Base-by-base conservation (phyloP, 2,888 invertebrate species). In the Augiades crinisus region DNA sequence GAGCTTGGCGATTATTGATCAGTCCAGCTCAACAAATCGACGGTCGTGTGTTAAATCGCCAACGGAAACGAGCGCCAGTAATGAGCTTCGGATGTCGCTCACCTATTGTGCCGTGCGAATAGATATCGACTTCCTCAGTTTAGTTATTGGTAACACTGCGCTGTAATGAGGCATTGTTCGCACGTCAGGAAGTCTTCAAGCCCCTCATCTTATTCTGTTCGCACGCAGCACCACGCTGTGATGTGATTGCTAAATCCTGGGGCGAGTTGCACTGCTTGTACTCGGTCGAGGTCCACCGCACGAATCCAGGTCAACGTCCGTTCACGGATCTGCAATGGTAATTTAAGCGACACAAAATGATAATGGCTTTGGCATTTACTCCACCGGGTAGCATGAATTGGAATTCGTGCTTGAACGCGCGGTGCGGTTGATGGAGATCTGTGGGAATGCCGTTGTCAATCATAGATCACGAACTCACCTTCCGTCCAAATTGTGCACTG, bases 1-100 rank as follows among this genome's bases (percentile, higher is more conserved):
- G 17, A 14, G 38, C 27, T 47, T 44, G 43, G 47, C 38, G 40
- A 12, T 30, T 34, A 34, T 49, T 34, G 50, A 55, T 2, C 8
- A 24, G 30, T 30, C 12, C 53, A 33, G 50, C 33, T 53, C 27
- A 43, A 47, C 50, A 43, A 50, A 34, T 14, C 68, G 73, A 30
- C 68, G 72, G 43, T 72, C 75, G 81, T 76, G 70, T 78, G 78
- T 84, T 43, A 77, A 84, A 87, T 83, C 72, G 73, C 77, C 74
- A 85, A 72, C 88, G 88, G 88, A 89, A 88, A 86, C 73, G 81
- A 78, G 79, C 70, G 69, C 71, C 79, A 81, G 79, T 87, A 89
- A 89, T 85, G 88, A 87, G 88, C 84, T 87, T 88, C 88, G 88
- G 88, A 89, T 88, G 84, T 87, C 87, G 86, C 85, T 87, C 85